Base-by-base conservation (phyloP, 2,113 vertebrate species). In the Engystomops pustulosus region DNA sequence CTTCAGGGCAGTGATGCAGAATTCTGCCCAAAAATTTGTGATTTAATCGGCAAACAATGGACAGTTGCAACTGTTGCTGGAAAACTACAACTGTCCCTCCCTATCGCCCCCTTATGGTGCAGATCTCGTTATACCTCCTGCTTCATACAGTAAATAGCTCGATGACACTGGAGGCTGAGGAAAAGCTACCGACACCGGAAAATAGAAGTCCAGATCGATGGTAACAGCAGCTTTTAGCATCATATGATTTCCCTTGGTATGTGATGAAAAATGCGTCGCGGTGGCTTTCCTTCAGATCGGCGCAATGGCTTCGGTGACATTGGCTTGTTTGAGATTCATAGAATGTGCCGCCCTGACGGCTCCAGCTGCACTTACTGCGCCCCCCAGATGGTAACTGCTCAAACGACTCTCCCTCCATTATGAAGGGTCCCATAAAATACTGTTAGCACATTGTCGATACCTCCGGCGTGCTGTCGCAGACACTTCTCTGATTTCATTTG, bases 241-340 rank as follows among this genome's bases (percentile, higher is more conserved):
- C 70, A 81, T n/a, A n/a, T n/a, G n/a, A n/a, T 79, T 65, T 87
- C 30, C 81, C 69, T 81, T 79, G 32, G 51, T 85, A 34, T 69
- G 44, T 44, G 74, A 74, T 5, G 38, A 41, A n/a, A n/a, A n/a
- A n/a, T n/a, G n/a, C n/a, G n/a, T n/a, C n/a, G n/a, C n/a, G n/a
- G n/a, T n/a, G n/a, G n/a, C n/a, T n/a, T n/a, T n/a, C n/a, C n/a
- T n/a, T n/a, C n/a, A n/a, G n/a, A n/a, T n/a, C n/a, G n/a, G n/a
- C n/a, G n/a, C n/a, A n/a, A n/a, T n/a, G n/a, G n/a, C n/a, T n/a
- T n/a, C 81, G 87, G 60, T 79, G 87, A 51, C n/a, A 85, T 87
- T 88, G 77, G 84, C 88, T 87, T 85, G 85, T 81, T 89, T 44
- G 11, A 88, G 87, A 89, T 88, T 86, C 70, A 78, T 84, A 87